A percentile compares a stretch with the other conserved stretches of the same genome.
Conservation (phyloP, 2,113 vertebrate genomes). For the Holacanthus passer region DNA sequence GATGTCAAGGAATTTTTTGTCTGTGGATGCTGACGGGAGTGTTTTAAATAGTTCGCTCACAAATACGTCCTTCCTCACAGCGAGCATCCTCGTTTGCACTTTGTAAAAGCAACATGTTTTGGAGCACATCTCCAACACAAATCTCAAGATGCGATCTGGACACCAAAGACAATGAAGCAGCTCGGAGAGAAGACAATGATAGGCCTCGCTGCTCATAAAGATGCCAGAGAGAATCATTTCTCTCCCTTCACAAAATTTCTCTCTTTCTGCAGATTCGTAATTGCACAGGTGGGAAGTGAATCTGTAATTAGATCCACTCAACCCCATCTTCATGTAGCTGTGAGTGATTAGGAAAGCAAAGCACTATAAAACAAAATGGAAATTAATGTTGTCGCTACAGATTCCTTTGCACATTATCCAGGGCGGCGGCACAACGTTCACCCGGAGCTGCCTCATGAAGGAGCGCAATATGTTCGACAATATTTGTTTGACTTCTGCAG, state of each 20-base stretch:
- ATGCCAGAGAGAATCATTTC: conserved; percentile 37
- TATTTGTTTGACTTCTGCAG: conserved; percentile 1
- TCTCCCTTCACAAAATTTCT: conserved; percentile 22
- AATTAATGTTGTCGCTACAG: conserved; percentile 51
- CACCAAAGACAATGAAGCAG: conserved; percentile 20
- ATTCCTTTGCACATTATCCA: conserved; percentile 36
- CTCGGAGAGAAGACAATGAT: conserved; percentile 42
- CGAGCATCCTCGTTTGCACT: conserved; percentile 39
- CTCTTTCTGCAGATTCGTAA: conserved; percentile 45
- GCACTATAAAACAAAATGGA: conserved; percentile 45
- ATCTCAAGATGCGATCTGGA: conserved; percentile 51
- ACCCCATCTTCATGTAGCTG: conserved; percentile 37
- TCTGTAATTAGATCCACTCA: conserved; percentile 53
- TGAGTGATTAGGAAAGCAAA: conserved; percentile 47
- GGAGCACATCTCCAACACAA: conserved; percentile 30
- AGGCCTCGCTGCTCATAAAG: conserved; percentile 28
- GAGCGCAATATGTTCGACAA: conserved; percentile 13
- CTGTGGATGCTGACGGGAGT: conserved; percentile 43
- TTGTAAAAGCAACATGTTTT: conserved; percentile 37
- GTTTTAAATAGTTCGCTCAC: conserved; percentile 48
- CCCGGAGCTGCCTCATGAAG: not conserved
- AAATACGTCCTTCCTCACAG: conserved; percentile 45
- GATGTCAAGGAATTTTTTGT: conserved; percentile 42
- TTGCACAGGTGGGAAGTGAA: conserved; percentile 58
- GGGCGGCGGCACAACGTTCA: conserved; percentile 26